Conservation (phyloP, 2,113 vertebrate species). For the Todiramphus saurophagus region DNA sequence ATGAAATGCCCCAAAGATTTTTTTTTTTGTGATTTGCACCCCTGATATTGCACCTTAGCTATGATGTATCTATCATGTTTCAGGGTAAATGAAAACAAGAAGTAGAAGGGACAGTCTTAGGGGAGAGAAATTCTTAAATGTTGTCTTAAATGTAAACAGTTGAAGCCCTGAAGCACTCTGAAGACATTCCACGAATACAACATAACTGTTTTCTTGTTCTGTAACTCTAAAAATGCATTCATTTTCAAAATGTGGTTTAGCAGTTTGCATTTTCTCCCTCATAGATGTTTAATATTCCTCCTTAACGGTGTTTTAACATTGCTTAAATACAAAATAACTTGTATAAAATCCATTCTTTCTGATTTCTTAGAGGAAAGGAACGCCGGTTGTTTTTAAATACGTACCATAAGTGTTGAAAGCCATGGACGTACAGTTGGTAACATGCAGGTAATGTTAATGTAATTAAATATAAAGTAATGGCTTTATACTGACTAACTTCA, state of each 20-base stretch:
- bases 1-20: background rate
- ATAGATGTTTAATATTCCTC: background rate
- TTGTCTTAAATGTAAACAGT: background rate
- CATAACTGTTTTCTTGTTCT: background rate
- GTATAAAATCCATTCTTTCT: background rate
- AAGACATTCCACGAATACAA: background rate
- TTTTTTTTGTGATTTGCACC: background rate
- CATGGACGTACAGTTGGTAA: background rate
- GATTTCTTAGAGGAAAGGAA: background rate
- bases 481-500: conserved; percentile 12
- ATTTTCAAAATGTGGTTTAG: background rate
- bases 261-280: background rate
- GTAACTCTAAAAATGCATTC: background rate
- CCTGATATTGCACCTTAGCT: background rate
- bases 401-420: background rate
- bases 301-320: background rate
- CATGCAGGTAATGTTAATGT: background rate
- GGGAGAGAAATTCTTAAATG: background rate
- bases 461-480: conserved; percentile 37
- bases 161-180: background rate
- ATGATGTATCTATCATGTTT: background rate
- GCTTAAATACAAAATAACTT: background rate
- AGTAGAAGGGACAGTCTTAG: background rate
- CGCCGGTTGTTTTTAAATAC: background rate
- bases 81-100: background rate